These are phyloP conservation scores for Monopterus albus DNA, from an alignment of 2,113 vertebrate species.

Conservation along the genomic window DNA sequence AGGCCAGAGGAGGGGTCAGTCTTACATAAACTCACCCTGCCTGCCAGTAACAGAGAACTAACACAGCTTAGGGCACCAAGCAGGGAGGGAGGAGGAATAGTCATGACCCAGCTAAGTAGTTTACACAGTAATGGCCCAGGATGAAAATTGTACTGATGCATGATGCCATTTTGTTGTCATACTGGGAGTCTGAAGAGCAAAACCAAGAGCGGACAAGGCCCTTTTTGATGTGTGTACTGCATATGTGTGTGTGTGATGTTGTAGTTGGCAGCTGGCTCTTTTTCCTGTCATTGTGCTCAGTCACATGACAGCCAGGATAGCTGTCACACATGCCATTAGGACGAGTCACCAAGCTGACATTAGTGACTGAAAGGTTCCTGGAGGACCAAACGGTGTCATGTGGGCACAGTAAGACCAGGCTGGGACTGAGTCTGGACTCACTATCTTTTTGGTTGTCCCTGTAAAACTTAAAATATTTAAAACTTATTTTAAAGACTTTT, in stretches of 20 bases:
- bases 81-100: constrained; percentile 60
- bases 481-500: too few species aligned
- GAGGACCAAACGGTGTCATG: constrained; percentile 65
- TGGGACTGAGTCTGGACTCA: constrained; percentile 2
- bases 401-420: constrained; percentile 25
- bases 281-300: constrained; percentile 75
- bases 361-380: constrained; percentile 54
- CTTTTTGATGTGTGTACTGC: constrained; percentile 33
- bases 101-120: constrained; percentile 74
- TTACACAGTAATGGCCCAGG: constrained; percentile 65
- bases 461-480: constrained; percentile 22
- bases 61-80: constrained; percentile 69
- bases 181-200: constrained; percentile 7
- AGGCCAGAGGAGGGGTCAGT: constrained; percentile 78
- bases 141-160: constrained; percentile 48
- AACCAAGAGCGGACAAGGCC: constrained; percentile 29
- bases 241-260: constrained; percentile 45
- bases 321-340: constrained; percentile 75
- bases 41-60: constrained; percentile 76
- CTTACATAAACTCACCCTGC: constrained; percentile 78
- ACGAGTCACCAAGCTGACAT: constrained; percentile 74
- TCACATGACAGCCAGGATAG: constrained; percentile 71
- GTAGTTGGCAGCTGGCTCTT: constrained; percentile 75
- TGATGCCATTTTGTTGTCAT: constrained; percentile 62
- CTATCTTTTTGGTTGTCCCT: constrained; percentile 14